phyloP scores from a whole-genome alignment of 2,888 invertebrate genomes.

The Hofmannophila pseudospretella region DNA sequence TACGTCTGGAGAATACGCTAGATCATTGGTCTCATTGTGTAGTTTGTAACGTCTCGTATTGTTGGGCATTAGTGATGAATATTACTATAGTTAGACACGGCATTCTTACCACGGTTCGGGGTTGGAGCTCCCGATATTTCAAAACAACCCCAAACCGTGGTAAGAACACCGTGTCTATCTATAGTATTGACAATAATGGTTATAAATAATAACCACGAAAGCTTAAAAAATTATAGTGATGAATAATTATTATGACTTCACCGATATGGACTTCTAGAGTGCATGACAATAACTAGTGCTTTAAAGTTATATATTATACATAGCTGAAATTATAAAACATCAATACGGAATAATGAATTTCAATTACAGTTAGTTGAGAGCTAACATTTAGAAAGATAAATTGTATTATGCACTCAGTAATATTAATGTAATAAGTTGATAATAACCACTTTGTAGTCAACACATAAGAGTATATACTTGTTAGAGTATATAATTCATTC shows the following conservation, averaged over 20 bases:
- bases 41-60: slow-evolving; percentile 30
- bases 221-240: too few species aligned
- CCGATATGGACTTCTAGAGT: slow-evolving; percentile 41
- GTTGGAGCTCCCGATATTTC: too few species aligned
- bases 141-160: too few species aligned
- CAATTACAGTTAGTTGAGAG: slow-evolving; percentile 15
- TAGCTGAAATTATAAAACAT: slow-evolving; percentile 14
- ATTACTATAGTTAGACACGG: too few species aligned
- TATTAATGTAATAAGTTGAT: slow-evolving; percentile 17
- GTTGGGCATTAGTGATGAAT: slow-evolving; percentile 22
- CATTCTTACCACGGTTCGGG: too few species aligned
- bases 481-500: slow-evolving; percentile 18
- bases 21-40: slow-evolving; percentile 49
- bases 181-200: too few species aligned
- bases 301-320: slow-evolving; percentile 42
- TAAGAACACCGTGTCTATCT: too few species aligned
- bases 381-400: slow-evolving; percentile 19
- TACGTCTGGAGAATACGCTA: slow-evolving; percentile 28
- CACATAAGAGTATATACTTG: slow-evolving; percentile 9
- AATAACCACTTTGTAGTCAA: slow-evolving; percentile 1
- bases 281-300: slow-evolving; percentile 76
- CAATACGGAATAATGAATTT: slow-evolving; percentile 2
- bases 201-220: too few species aligned
- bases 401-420: slow-evolving; percentile 30
- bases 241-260: slow-evolving; percentile 17